Conservation (phyloP, 2,797 vertebrate species). For the Pachyuromys duprasi region DNA sequence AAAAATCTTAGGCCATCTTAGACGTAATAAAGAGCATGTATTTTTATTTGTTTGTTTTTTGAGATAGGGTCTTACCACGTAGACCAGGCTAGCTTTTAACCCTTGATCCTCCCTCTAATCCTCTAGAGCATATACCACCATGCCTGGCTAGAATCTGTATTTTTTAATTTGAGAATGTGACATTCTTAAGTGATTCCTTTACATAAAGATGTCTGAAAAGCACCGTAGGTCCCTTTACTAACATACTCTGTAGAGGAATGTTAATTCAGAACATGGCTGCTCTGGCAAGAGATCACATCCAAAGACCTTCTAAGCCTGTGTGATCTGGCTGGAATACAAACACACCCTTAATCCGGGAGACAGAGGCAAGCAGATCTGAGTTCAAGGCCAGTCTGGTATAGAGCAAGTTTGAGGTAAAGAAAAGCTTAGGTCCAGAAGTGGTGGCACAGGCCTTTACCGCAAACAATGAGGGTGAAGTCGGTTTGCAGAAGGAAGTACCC, state of each 20-base stretch:
- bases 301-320: too few relatives aligned
- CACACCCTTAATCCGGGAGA: too few relatives aligned
- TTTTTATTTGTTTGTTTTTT: neutral
- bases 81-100: neutral
- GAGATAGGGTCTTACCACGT: neutral
- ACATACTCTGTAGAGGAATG: neutral
- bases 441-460: too few relatives aligned
- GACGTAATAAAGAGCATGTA: neutral
- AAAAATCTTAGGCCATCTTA: neutral
- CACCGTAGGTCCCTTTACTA: neutral
- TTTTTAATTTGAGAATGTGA: neutral
- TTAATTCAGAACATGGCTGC: too few relatives aligned
- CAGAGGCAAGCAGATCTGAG: too few relatives aligned
- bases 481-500: too few relatives aligned
- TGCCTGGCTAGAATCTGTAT: neutral
- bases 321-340: too few relatives aligned
- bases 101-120: neutral
- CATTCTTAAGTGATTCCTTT: neutral
- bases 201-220: neutral
- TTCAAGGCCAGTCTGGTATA: too few relatives aligned
- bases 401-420: too few relatives aligned
- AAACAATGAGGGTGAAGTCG: too few relatives aligned
- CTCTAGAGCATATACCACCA: neutral
- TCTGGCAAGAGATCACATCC: too few relatives aligned
- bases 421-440: too few relatives aligned